A percentile compares a stretch with the other conserved stretches of the same genome.
Conservation (phyloP, 2,113 vertebrate species). For the Dipodomys ordii region DNA sequence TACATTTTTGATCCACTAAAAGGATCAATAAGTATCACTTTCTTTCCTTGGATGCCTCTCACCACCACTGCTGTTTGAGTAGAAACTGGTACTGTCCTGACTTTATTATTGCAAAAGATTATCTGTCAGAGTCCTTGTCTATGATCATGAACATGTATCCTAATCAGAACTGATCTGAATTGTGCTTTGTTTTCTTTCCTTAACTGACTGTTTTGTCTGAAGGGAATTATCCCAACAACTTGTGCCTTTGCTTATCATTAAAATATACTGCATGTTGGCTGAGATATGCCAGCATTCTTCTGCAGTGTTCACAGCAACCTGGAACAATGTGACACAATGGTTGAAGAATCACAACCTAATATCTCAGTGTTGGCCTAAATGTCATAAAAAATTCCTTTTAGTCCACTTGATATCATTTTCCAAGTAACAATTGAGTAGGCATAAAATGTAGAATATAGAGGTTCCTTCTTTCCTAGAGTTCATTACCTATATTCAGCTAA, state of each 20-base stretch:
- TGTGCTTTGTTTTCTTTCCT: background rate
- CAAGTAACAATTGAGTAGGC: background rate
- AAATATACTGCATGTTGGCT: background rate
- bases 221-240: background rate
- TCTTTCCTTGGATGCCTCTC: background rate
- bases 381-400: background rate
- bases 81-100: background rate
- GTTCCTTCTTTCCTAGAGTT: background rate
- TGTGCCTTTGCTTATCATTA: background rate
- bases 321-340: background rate
- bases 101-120: background rate
- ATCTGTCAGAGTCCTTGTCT: background rate
- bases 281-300: background rate
- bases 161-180: background rate
- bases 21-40: background rate
- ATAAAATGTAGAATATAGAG: background rate
- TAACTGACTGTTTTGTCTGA: background rate
- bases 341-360: background rate
- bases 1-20: background rate
- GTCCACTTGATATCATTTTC: background rate
- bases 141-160: background rate
- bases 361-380: background rate
- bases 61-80: background rate
- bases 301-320: background rate
- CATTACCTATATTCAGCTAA: background rate